phyloP scores from a whole-genome alignment of 2,797 vertebrate species.

The Parauchenoglanis ngamensis region DNA sequence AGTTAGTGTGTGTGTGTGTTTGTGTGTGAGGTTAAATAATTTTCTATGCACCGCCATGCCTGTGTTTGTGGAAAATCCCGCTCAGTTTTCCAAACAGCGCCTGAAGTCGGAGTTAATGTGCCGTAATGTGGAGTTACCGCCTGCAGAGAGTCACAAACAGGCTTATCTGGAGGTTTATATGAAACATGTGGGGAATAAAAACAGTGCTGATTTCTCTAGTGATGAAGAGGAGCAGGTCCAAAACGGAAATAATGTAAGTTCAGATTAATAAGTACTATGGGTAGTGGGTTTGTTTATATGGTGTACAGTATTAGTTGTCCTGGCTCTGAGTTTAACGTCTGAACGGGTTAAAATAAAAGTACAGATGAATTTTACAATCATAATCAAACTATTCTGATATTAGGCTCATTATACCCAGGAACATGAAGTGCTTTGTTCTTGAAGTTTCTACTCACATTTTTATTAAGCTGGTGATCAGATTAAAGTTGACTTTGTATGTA shows the following conservation, averaged over 20 bases:
- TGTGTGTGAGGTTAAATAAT: background rate
- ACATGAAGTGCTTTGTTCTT: background rate
- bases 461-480: background rate
- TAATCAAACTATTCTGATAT: background rate
- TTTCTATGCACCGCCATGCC: conserved; percentile 66
- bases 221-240: conserved; percentile 69
- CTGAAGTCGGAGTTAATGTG: conserved; percentile 73
- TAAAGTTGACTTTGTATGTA: background rate
- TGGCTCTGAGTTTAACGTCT: background rate
- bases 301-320: background rate
- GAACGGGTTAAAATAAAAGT: background rate
- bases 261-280: background rate
- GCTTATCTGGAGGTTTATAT: conserved; percentile 71
- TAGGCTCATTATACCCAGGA: background rate
- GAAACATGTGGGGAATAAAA: conserved; percentile 65
- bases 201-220: conserved; percentile 75
- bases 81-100: conserved; percentile 70
- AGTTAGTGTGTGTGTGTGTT: background rate
- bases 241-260: conserved; percentile 66
- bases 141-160: conserved; percentile 67
- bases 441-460: background rate
- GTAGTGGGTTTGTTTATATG: background rate
- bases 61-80: conserved; percentile 65
- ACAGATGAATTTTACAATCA: background rate
- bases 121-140: conserved; percentile 72